Evolutionary conservation across 1,140 invertebrate species (phyloP).

Genomic region (Streblospio benedicti): DNA sequence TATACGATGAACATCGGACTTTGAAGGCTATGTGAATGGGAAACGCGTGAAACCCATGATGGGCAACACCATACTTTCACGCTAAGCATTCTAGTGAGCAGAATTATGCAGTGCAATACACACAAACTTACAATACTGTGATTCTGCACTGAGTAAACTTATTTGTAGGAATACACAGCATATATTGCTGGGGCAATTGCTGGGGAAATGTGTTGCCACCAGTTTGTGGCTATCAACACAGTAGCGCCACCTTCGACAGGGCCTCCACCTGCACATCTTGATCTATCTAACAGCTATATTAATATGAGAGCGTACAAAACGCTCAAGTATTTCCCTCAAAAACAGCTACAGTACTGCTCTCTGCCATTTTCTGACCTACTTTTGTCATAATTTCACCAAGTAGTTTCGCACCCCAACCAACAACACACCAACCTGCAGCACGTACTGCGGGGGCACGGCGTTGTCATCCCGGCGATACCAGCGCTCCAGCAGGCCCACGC

Average conservation of each 20-base stretch:
- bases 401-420: not conserved
- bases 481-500: slow-evolving; percentile 70
- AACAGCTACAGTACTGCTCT: no score
- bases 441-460: slow-evolving; percentile 74
- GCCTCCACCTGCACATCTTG: not conserved
- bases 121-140: no score
- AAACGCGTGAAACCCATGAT: no score
- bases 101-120: no score
- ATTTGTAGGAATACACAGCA: no score
- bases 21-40: not conserved
- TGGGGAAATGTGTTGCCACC: no score
- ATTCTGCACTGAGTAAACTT: no score
- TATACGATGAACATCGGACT: not conserved
- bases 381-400: not conserved
- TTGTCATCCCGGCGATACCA: slow-evolving; percentile 96
- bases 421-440: slow-evolving; percentile 59
- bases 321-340: not conserved
- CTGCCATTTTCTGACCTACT: not conserved
- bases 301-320: not conserved
- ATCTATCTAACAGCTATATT: not conserved
- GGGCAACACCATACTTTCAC: no score
- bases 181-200: no score
- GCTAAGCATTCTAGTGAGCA: no score
- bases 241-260: not conserved
- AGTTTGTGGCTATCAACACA: no score